Evolutionary conservation across 2,797 vertebrate species (phyloP), one percentile per base, ranked within the genome.

Genomic region (Sebastes miniatus): DNA sequence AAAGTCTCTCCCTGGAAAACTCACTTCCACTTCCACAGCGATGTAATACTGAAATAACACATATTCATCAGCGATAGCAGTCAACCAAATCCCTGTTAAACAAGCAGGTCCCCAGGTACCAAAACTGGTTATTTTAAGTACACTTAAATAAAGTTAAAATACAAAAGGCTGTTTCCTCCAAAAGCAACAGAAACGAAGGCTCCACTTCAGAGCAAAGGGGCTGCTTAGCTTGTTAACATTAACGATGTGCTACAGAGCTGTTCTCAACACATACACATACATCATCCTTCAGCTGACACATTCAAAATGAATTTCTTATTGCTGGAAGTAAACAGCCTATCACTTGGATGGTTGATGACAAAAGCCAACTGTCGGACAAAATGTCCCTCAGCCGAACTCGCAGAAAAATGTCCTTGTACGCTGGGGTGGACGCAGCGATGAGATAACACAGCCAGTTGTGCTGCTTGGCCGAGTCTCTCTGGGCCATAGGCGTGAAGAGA

Each of bases 401-500:
- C 62, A 75, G 62, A 93, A 85, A 93, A 91, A 92, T 87, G 86
- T 89, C 87, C 88, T 84, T 64, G 89, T 89, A 81, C 74, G 75
- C 68, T 8, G 70, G 77, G 86, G 74, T 78, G 89, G 90, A 87
- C 54, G 76, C 88, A 80, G 88, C 72, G 81, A 89, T 94, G 93
- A 94, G 95, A 96, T 95, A 95, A 95, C 93, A 82, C 84, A 79
- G 86, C 83, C 87, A 83, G 91, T 94, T 92, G 89, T 87, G 88
- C 94, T 90, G 93, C 91, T 93, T 89, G 83, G 92, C 92, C 87
- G 88, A 86, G 92, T 90, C 93, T 95, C 92, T 76, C 90, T 82
- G 89, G 93, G 93, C 95, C 94, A 95, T 90, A 96, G 94, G 94
- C 96, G 93, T 95, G 93, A 96, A 96, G 91, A 90, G 90, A 94